Conservation (phyloP, 1,140 invertebrate species). For the Drosophila kurseongensis region DNA sequence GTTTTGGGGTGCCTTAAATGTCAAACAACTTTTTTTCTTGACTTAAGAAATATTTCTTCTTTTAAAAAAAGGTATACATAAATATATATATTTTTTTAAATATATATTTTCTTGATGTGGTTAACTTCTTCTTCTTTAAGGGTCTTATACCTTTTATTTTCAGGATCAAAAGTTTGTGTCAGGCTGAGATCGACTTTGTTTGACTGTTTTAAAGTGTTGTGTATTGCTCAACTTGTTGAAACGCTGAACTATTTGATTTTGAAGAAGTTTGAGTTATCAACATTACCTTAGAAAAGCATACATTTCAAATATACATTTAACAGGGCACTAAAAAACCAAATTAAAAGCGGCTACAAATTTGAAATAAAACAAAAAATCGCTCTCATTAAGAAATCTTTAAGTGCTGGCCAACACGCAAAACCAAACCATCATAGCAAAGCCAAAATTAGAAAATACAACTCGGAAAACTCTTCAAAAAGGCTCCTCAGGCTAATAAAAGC, state of each 20-base stretch:
- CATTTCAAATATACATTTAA: slow-evolving; percentile 59
- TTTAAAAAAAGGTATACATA: too few species aligned
- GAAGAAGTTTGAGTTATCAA: slow-evolving; percentile 25
- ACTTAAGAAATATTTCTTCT: too few species aligned
- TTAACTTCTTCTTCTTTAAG: too few species aligned
- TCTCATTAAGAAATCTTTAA: slow-evolving; percentile 72
- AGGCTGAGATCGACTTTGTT: too few species aligned
- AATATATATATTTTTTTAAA: too few species aligned
- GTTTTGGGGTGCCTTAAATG: too few species aligned
- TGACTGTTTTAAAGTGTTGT: too few species aligned
- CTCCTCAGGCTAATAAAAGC: slow-evolving; percentile 68
- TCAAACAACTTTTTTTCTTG: too few species aligned
- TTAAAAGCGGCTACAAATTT: slow-evolving; percentile 70
- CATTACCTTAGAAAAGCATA: slow-evolving; percentile 45
- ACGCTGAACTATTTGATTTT: slow-evolving; percentile 6
- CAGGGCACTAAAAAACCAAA: slow-evolving; percentile 70
- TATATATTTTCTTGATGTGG: too few species aligned
- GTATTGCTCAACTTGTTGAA: too few species aligned
- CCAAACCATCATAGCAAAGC: slow-evolving; percentile 54
- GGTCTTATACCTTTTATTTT: too few species aligned
- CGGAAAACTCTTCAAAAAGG: slow-evolving; percentile 60
- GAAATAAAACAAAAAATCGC: slow-evolving; percentile 61
- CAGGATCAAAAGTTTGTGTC: too few species aligned
- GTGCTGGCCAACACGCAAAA: slow-evolving; percentile 71
- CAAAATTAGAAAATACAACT: slow-evolving; percentile 55